Percentiles rank a stretch among this genome's conserved stretches.
phyloP scores from a whole-genome alignment of 2,113 vertebrate species.

The rabbit (Oryctolagus cuniculus) region DNA sequence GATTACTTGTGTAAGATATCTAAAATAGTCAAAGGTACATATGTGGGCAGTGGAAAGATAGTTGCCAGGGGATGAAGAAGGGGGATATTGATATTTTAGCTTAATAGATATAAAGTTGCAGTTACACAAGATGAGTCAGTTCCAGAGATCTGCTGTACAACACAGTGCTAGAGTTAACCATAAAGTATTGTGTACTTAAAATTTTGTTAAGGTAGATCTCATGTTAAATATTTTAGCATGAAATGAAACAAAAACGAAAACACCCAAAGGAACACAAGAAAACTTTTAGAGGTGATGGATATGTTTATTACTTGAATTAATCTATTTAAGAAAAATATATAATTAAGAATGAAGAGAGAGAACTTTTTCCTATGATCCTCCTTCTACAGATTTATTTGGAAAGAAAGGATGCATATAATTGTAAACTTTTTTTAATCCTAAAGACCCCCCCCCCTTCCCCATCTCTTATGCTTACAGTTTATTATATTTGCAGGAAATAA shows the following conservation, averaged over 20 bases:
- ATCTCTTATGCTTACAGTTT: background rate
- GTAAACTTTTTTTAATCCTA: background rate
- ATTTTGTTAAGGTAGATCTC: background rate
- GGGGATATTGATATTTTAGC: background rate
- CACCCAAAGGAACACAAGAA: background rate
- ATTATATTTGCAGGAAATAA: background rate
- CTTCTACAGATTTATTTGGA: background rate
- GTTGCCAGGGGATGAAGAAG: background rate
- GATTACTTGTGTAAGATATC: background rate
- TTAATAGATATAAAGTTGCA: background rate
- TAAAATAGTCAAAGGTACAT: background rate
- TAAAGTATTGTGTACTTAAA: background rate
- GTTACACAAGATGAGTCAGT: background rate
- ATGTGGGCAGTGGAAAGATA: background rate
- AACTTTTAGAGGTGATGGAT: background rate
- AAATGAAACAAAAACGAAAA: background rate
- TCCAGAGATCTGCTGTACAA: background rate
- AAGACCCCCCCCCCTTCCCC: background rate
- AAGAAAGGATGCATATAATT: background rate
- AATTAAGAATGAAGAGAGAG: background rate
- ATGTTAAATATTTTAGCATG: background rate
- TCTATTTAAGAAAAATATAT: background rate
- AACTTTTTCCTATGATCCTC: background rate
- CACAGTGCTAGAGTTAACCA: background rate
- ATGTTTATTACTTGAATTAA: background rate